Evolutionary conservation across 2,888 invertebrate species (phyloP).

Genomic region (Coelopa pilipes): DNA sequence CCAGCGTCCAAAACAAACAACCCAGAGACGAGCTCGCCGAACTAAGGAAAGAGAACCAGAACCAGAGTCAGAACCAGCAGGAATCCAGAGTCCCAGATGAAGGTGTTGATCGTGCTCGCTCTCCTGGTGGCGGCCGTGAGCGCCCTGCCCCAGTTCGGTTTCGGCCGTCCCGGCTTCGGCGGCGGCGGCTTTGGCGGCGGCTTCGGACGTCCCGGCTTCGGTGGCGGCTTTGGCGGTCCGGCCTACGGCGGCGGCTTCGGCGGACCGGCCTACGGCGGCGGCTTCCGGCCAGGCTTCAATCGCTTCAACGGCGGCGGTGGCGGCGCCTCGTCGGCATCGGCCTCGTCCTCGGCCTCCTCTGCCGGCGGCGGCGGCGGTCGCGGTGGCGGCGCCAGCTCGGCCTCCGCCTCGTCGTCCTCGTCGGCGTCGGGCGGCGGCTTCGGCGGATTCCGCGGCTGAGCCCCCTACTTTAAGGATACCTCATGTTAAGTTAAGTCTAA

Average conservation of each 20-base stretch:
- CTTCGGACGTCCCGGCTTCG: slow-evolving; percentile 36
- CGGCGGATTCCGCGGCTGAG: slow-evolving; percentile 38
- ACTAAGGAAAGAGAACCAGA: too few species aligned
- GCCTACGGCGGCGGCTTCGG: slow-evolving; percentile 28
- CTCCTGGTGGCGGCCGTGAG: slow-evolving; percentile 52
- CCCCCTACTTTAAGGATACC: not conserved
- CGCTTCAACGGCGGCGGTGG: slow-evolving; percentile 33
- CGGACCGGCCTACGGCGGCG: slow-evolving; percentile 28
- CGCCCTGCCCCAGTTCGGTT: slow-evolving; percentile 52
- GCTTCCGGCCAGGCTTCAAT: slow-evolving; percentile 25
- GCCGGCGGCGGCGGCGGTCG: slow-evolving; percentile 32
- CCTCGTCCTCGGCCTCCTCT: slow-evolving; percentile 35
- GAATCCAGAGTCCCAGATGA: slow-evolving; percentile 55
- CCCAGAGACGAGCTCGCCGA: not conserved
- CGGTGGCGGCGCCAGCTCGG: slow-evolving; percentile 37
- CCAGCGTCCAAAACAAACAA: slow-evolving; percentile 16
- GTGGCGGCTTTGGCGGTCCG: slow-evolving; percentile 38
- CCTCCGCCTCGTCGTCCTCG: slow-evolving; percentile 35
- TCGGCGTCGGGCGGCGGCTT: slow-evolving; percentile 38
- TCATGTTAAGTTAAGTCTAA: not conserved
- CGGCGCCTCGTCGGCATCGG: slow-evolving; percentile 32
- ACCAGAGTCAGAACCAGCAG: not conserved
- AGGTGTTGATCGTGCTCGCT: slow-evolving; percentile 54
- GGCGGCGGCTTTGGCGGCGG: slow-evolving; percentile 36
- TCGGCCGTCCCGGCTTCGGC: slow-evolving; percentile 31